Base-by-base conservation (phyloP, 1,140 invertebrate species). In the Drosophila pruinosa region DNA sequence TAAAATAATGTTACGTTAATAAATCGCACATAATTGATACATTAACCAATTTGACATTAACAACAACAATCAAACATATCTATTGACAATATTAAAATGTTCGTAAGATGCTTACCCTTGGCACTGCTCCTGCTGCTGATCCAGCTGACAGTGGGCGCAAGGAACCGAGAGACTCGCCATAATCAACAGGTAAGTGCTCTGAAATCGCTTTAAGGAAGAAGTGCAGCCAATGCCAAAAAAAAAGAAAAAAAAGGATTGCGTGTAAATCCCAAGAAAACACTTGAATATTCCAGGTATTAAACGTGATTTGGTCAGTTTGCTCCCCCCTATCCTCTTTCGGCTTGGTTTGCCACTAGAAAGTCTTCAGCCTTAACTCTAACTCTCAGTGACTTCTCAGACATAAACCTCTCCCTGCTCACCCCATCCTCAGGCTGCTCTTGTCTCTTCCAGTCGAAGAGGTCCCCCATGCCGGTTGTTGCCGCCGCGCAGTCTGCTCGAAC, bases 271-370 rank as follows among this genome's bases (percentile, higher is more conserved):
- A 68, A 77, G 88, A 89, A 89, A 90, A 88, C 79, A 90, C 88
- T 89, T 80, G 72, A 83, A 90, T 90, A 88, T 89, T 90, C 86
- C 88, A 89, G 82, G 81, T 89, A 90, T 88, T 72, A 75, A 88
- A 63, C 69, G 56, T 52, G 65, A 24, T 34, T 61, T 52, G 31
- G 36, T 62, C 58, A 52, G 45, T 54, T 39, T 17, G 38, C n/a
- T 17, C 31, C 24, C 14, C 15, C n/a, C 41, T n/a, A n/a, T n/a
- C n/a, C n/a, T n/a, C n/a, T n/a, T n/a, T n/a, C n/a, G n/a, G n/a
- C 8, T 28, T 6, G n/a, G 22, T 58, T 56, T 52, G 48, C 22
- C 52, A 48, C 72, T 50, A 75, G 72, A 78, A 78, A 26, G 43
- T 22, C 41, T 43, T 28, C 26, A 50, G 48, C 45, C 61, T 26